Conservation (phyloP, 2,797 vertebrate genomes). For the Rhinoraja longicauda region DNA sequence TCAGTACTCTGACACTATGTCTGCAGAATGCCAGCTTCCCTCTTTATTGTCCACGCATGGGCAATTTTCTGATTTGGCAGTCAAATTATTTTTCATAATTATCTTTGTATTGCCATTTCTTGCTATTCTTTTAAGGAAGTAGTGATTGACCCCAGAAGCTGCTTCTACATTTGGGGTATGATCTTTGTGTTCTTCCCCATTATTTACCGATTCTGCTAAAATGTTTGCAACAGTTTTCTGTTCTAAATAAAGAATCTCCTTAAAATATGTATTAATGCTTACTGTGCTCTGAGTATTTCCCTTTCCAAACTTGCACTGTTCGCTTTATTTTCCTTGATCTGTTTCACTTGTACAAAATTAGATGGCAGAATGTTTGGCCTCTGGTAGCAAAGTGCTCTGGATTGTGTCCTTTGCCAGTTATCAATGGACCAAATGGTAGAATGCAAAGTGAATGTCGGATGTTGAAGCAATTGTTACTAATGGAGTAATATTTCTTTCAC, state of each 20-base stretch:
- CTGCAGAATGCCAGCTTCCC: too few species aligned
- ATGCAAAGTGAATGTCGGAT: neutral
- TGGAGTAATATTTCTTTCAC: neutral
- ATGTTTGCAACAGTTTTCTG: neutral
- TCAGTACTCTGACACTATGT: too few species aligned
- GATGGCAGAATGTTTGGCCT: neutral
- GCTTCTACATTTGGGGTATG: neutral
- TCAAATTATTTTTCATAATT: neutral
- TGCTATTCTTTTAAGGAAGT: neutral
- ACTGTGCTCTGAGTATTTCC: neutral
- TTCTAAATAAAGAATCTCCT: neutral
- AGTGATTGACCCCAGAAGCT: neutral
- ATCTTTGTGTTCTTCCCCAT: neutral
- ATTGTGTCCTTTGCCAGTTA: neutral
- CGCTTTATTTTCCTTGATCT: neutral
- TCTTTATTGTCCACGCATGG: too few species aligned
- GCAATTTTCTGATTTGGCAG: neutral
- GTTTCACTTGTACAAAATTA: neutral
- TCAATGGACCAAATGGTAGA: neutral
- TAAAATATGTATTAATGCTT: neutral
- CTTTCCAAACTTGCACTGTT: neutral
- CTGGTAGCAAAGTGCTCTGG: neutral
- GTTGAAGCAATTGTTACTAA: neutral
- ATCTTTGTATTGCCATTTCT: neutral
- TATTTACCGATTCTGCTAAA: neutral